These are phyloP conservation scores for Perodicticus potto DNA, from an alignment of 2,797 vertebrate species.

Conservation along the genomic window DNA sequence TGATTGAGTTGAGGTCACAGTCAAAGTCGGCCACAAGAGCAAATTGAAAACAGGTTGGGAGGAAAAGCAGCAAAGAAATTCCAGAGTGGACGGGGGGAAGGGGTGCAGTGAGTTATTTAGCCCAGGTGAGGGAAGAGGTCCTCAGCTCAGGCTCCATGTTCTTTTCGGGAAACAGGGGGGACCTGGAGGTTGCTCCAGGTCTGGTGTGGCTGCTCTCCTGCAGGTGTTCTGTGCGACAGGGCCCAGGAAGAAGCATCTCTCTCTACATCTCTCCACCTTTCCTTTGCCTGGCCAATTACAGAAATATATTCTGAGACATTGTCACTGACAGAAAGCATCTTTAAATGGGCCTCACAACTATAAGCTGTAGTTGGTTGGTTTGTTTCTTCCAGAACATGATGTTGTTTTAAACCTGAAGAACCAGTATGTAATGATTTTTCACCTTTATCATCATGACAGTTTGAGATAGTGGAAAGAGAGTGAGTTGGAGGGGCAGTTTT, in stretches of 20 bases:
- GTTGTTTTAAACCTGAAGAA: background rate
- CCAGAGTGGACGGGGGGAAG: conserved; percentile 51
- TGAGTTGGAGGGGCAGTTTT: background rate
- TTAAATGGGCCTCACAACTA: background rate
- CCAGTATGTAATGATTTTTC: rapidly evolving
- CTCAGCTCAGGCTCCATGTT: background rate
- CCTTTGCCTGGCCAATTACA: background rate
- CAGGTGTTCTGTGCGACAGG: background rate
- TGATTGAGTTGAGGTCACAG: conserved; percentile 86
- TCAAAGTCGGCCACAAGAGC: conserved; percentile 84
- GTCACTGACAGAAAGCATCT: background rate
- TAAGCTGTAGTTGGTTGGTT: background rate
- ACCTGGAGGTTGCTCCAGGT: background rate
- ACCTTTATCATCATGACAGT: background rate
- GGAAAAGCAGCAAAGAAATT: conserved; percentile 83
- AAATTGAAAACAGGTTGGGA: conserved; percentile 89
- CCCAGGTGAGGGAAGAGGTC: conserved; percentile 71
- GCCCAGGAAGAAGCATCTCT: too few species aligned
- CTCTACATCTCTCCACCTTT: background rate
- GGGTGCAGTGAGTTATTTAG: background rate
- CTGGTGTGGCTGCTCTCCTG: background rate
- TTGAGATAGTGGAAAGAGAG: background rate
- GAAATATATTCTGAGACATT: background rate
- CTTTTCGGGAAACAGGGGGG: conserved; percentile 11
- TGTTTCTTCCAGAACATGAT: background rate